Evolutionary conservation across 2,113 vertebrate genomes (phyloP), one percentile per base, ranked within the genome.

Genomic region (Syngnathus scovelli): DNA sequence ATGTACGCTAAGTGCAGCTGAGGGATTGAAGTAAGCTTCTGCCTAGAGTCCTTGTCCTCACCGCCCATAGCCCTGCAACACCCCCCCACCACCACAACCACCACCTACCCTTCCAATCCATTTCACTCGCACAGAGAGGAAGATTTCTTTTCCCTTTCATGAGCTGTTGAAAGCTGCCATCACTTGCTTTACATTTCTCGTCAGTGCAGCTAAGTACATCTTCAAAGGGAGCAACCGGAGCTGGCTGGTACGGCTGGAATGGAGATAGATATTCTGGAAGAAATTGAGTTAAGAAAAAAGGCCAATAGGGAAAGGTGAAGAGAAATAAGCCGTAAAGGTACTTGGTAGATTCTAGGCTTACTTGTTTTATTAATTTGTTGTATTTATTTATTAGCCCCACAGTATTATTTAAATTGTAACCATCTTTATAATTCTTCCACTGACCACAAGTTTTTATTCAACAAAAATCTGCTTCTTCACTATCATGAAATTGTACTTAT

Each of bases 191-290:
- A 83, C 84, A 87, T 87, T 87, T 87, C 82, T 78, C 78, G 76
- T 84, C 76, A 84, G 77, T 85, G 87, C 51, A 56, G 56, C 74
- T 87, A 88, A 89, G 83, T 84, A 78, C 75, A 71, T 80, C 80
- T 86, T 87, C 85, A 87, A 88, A 88, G 79, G 68, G 62, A 64
- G 75, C 52, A 72, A 68, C 70, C 68, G 66, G 72, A 68, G 65
- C 62, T 16, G 58, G 51, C 15, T 77, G 65, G 67, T 73, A 62
- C 38, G 54, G 75, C 62, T 72, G 66, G 64, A 59, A 69, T 67
- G 68, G 68, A 77, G 78, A 74, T 81, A 54, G 68, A 43, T 61
- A 62, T 23, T 41, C 37, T 76, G 52, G 62, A 54, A 62, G 54
- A 74, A 69, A 75, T 54, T 70, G 52, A 73, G 21, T 44, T 46